Evolutionary conservation across 2,113 vertebrate species (phyloP), one percentile per base, ranked within the genome.

Genomic region (Proterorhinus semilunaris): DNA sequence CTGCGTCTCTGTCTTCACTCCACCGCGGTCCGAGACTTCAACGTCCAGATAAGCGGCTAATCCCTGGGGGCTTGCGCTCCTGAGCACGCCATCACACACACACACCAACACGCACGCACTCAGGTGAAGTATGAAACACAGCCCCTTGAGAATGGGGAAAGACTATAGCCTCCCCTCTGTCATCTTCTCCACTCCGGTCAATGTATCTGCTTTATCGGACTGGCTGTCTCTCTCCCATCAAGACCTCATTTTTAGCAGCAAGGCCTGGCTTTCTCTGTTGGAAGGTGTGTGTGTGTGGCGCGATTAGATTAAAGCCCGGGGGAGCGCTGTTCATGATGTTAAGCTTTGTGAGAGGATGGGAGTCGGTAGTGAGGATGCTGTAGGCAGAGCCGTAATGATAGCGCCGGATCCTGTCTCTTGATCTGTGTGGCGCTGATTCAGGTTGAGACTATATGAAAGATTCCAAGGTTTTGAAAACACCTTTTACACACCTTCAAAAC

Each of bases 261-360:
- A 62, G 76, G 74, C 69, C 66, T 53, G 46, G 68, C 69, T 68
- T 58, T 45, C 45, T 11, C 71, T 71, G 53, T 17, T 57, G 68
- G 53, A 66, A 72, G 64, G 42, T 82, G 66, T 73, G 62, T 73
- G 62, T 64, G 42, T 78, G 74, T 74, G 59, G 70, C 67, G 84
- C 71, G 78, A 82, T 88, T 87, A 76, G 78, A 86, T 86, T 77
- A 83, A 46, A 43, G 74, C 84, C 83, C 77, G 15, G 1, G 84
- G 84, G 82, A 69, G 81, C 79, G 78, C 69, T 83, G 79, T 84
- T 76, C 75, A 72, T 76, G 68, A 71, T 67, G 81, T 79, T 66
- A 53, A 69, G 69, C 70, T 74, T 79, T 79, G 83, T 79, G 66
- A 66, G 57, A 71, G 74, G 82, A 72, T 69, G 63, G 72, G 54